Evolutionary conservation across 2,888 invertebrate genomes (phyloP), one percentile per base, ranked within the genome.

Genomic region (Lasiommata megera): DNA sequence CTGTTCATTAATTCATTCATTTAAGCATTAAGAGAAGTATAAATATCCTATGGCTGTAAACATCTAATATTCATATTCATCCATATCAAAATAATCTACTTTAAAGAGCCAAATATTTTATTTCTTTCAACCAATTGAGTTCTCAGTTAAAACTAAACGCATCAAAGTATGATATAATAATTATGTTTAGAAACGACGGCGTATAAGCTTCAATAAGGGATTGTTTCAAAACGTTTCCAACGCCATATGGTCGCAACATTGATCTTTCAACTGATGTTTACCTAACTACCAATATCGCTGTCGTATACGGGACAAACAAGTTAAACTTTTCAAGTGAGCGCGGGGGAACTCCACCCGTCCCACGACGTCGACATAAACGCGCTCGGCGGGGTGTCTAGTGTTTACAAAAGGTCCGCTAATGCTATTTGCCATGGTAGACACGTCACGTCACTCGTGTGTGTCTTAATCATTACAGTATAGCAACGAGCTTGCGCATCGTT

Each of bases 381-480:
- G 51, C 23, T 23, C 18, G 43, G 29, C 40, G 52, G 31, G 60
- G 47, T 34, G 56, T 50, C 78, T 74, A 70, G 73, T 87, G 87
- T 89, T 88, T 87, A 81, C 73, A 67, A 71, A 81, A 77, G 77
- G 74, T 76, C 74, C 76, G 78, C 82, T 88, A 87, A 88, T 87
- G 82, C 82, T 86, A 79, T 88, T 88, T 87, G 80, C 79, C 72
- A 72, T 75, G 82, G 79, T 78, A 80, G 80, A 76, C 82, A 77
- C 77, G 79, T 77, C 80, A 79, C 79, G 75, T 77, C 77, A 79
- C 76, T 76, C 74, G 67, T 84, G 84, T 88, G 82, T 84, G 76
- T 88, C 85, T 89, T 88, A 84, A 84, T 88, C 81, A 82, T 88
- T 88, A 84, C 73, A 72, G 74, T 77, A 77, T 79, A 76, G 79